Base-by-base conservation (phyloP, 2,113 vertebrate genomes). In the Balaeniceps rex region DNA sequence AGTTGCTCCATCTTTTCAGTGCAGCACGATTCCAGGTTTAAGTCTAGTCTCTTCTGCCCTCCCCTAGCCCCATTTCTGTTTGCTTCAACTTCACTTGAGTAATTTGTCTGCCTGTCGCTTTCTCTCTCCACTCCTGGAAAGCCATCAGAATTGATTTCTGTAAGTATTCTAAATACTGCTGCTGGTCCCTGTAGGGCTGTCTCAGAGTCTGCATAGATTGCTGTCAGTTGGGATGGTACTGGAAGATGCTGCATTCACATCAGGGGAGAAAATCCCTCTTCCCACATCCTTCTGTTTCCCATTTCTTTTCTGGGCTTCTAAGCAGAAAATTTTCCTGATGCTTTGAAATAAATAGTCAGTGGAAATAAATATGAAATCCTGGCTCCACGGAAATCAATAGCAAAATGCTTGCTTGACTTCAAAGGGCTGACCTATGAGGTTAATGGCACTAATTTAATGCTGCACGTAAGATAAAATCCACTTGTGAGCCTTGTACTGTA, bases 301-400 rank as follows among this genome's bases (percentile, higher is more conserved):
- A 52, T 94, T 92, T 92, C 28, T 92, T 86, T 49, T 58, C 51
- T 49, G 36, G 12, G 33, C 17, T 88, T 87, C 72, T 79, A 87
- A 71, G 69, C 47, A 92, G 42, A 92, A 88, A 47, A 15, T 49
- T 95, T 95, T 95, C 52, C 51, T 52, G 10, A 36, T 64, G 36
- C 23, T 97, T 88, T 91, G 83, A 94, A 95, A 94, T 42, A 91
- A 91, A 79, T n/a, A 77, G 40, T 84, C 40, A 57, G n/a, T 90
- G 64, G 63, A 93, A 93, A 96, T 64, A 93, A 95, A 90, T 90
- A 92, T 84, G 69, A 95, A 97, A 93, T 87, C 68, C 83, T 49
- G 83, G 9, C 65, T 96, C 21, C 42, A 28, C 47, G 51, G 83
- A 94, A 92, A 94, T 94, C 92, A 94, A 97, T 87, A 87, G 57